These are phyloP conservation scores for Hypothenemus hampei DNA, from an alignment of 1,140 invertebrate species.

Conservation along the genomic window DNA sequence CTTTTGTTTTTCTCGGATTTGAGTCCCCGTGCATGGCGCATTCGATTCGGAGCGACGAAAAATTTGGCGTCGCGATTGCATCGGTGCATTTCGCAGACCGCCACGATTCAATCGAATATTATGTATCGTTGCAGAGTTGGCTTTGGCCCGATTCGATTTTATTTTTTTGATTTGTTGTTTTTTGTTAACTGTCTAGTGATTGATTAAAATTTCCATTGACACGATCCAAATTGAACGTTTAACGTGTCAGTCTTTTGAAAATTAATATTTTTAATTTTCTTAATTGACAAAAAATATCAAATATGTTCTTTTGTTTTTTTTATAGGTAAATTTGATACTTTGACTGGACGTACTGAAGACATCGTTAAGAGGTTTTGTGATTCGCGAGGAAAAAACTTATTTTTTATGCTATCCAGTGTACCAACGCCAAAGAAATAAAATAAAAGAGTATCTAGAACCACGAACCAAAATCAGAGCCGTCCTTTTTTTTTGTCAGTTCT, in stretches of 20 bases:
- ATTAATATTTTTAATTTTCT: too few relatives aligned
- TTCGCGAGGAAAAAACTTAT: background rate
- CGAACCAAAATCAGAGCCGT: background rate
- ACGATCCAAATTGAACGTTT: background rate
- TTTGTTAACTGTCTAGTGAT: background rate
- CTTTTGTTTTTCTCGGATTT: conserved; percentile 9
- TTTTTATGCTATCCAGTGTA: background rate
- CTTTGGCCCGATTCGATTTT: background rate
- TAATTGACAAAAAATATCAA: too few relatives aligned
- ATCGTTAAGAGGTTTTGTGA: background rate
- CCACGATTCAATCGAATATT: conserved; percentile 26
- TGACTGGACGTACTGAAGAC: too few relatives aligned
- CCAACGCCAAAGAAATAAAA: background rate
- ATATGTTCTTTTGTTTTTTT: too few relatives aligned
- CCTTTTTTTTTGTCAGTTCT: background rate
- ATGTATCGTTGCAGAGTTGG: background rate
- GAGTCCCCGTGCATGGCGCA: conserved; percentile 3
- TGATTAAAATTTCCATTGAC: background rate
- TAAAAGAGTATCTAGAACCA: background rate
- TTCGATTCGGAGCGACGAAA: conserved; percentile 12
- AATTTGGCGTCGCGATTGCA: conserved; percentile 21
- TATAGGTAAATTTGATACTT: too few relatives aligned
- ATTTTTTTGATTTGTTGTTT: background rate
- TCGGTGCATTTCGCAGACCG: conserved; percentile 21
- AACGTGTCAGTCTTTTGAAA: too few relatives aligned